Percentiles rank a stretch among this genome's conserved stretches.
These are phyloP conservation scores for Indicator indicator DNA, from an alignment of 2,113 vertebrate genomes.

Conservation along the genomic window DNA sequence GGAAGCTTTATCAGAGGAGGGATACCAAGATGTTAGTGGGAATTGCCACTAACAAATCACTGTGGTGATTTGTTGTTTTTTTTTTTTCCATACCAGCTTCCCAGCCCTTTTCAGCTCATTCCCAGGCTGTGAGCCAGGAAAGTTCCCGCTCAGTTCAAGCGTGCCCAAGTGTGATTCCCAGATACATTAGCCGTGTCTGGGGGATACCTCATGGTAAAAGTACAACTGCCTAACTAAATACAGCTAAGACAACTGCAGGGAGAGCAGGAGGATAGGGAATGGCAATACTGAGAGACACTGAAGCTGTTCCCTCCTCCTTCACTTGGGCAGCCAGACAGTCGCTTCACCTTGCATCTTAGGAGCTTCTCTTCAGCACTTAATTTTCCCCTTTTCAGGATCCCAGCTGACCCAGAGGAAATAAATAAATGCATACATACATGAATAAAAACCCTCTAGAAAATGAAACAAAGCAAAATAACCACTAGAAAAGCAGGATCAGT, in stretches of 20 bases:
- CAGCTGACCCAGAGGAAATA: background rate
- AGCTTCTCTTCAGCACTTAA: background rate
- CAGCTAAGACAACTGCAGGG: background rate
- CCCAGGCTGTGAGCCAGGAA: background rate
- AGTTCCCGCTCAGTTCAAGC: background rate
- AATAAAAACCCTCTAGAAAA: background rate
- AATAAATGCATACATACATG: background rate
- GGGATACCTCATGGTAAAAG: background rate
- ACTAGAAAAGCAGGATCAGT: background rate
- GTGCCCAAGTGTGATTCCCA: background rate
- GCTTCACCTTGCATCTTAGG: background rate
- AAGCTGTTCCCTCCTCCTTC: background rate
- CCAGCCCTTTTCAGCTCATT: background rate
- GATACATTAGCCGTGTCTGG: fast-evolving
- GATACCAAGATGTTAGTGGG: background rate
- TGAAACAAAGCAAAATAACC: background rate
- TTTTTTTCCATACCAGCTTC: background rate
- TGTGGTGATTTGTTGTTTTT: too few species aligned
- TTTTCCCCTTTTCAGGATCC: background rate
- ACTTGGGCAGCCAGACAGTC: background rate
- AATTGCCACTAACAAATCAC: too few species aligned
- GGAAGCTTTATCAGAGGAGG: background rate
- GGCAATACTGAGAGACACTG: background rate
- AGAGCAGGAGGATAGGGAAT: background rate
- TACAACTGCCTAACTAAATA: background rate